Percentiles rank a stretch among this genome's conserved stretches.
Evolutionary conservation across 1,140 invertebrate species (phyloP).

Genomic region (Magallana angulata): DNA sequence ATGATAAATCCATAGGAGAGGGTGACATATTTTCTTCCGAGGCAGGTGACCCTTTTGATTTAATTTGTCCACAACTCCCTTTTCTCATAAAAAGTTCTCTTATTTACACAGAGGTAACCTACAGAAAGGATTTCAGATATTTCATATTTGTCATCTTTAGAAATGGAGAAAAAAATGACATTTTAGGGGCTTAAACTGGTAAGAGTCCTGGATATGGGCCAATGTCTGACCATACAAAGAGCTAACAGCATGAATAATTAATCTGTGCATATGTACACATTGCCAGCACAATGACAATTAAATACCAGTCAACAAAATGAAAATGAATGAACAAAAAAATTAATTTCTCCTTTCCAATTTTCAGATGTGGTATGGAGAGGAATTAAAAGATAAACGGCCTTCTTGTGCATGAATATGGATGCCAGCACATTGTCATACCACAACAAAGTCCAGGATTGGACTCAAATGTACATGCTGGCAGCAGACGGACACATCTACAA

Average conservation of each 20-base stretch:
- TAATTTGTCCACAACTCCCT: neutral
- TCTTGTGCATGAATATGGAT: conserved; percentile 54
- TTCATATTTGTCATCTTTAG: conserved; percentile 29
- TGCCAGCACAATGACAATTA: neutral
- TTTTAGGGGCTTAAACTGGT: neutral
- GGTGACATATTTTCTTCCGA: neutral
- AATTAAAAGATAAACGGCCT: neutral
- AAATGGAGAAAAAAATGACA: conserved; percentile 27
- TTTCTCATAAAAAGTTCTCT: neutral
- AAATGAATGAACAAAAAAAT: neutral
- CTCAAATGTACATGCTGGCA: conserved; percentile 46
- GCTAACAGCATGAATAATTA: conserved; percentile 2
- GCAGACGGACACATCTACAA: conserved; percentile 58
- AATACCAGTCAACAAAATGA: neutral
- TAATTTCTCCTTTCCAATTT: neutral
- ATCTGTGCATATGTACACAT: neutral
- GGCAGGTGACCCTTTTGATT: neutral
- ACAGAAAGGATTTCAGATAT: conserved; percentile 2
- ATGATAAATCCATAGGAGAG: neutral
- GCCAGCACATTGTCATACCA: conserved; percentile 60
- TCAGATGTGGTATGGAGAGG: neutral
- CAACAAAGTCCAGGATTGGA: conserved; percentile 57
- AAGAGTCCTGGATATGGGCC: conserved; percentile 12
- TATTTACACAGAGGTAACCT: neutral
- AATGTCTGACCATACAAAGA: conserved; percentile 1